Evolutionary conservation across 1,140 invertebrate genomes (phyloP).

Genomic region (Microvelia longipes): DNA sequence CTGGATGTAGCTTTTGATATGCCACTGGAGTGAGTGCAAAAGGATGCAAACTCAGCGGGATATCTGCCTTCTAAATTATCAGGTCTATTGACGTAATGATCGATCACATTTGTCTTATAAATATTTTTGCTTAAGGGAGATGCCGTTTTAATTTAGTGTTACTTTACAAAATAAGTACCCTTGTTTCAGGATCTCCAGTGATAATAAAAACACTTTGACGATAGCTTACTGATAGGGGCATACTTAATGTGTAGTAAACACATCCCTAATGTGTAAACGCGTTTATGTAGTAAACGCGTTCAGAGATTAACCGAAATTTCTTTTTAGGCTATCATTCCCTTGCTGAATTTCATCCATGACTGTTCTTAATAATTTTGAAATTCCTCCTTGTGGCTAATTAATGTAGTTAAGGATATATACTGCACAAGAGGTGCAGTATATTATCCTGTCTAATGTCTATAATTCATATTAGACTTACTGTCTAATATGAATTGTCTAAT

Average conservation of each 20-base stretch:
- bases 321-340: slow-evolving; percentile 3
- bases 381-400: neutral
- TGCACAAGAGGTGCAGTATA: slow-evolving; percentile 17
- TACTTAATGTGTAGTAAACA: neutral
- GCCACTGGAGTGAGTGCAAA: neutral
- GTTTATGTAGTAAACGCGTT: neutral
- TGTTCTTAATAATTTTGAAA: slow-evolving; percentile 1
- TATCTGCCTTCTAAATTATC: neutral
- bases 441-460: too few relatives aligned
- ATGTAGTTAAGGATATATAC: slow-evolving; percentile 17
- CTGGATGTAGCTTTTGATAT: neutral
- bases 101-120: neutral
- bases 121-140: neutral
- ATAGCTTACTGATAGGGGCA: neutral
- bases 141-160: neutral
- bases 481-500: slow-evolving; percentile 20
- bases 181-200: neutral
- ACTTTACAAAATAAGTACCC: neutral
- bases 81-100: neutral
- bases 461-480: too few relatives aligned
- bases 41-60: neutral
- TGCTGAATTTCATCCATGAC: neutral
- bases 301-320: slow-evolving; percentile 12
- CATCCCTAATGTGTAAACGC: neutral
- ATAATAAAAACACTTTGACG: neutral